These are phyloP conservation scores for Diorhabda elongata DNA, from an alignment of 1,140 invertebrate species.

Conservation along the genomic window DNA sequence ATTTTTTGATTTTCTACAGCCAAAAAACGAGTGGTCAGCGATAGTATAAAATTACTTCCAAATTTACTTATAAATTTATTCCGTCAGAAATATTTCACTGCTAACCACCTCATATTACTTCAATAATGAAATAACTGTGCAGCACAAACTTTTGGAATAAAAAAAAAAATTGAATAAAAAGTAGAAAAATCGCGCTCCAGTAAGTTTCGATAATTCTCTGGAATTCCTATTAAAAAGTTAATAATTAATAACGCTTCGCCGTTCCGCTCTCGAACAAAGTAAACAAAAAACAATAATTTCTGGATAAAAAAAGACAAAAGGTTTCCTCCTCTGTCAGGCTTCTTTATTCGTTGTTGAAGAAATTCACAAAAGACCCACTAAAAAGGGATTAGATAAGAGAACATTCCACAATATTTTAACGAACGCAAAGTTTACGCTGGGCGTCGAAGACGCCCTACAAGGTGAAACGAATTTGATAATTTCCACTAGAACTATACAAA, in stretches of 20 bases:
- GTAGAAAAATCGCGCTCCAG: neutral
- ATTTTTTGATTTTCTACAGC: too few relatives aligned
- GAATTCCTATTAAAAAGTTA: conserved; percentile 1
- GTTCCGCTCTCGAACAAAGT: neutral
- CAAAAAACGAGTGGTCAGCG: too few relatives aligned
- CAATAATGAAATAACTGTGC: too few relatives aligned
- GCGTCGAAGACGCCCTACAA: too few relatives aligned
- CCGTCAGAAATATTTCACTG: too few relatives aligned
- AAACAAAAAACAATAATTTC: neutral
- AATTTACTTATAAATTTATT: too few relatives aligned
- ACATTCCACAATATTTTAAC: conserved; percentile 1
- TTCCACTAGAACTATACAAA: too few relatives aligned
- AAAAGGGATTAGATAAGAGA: neutral
- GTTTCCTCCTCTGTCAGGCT: neutral
- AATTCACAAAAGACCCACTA: conserved; percentile 2
- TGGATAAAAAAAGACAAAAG: conserved; percentile 1
- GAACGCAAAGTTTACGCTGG: neutral
- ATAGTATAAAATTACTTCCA: too few relatives aligned
- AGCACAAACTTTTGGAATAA: too few relatives aligned
- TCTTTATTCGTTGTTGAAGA: conserved; percentile 1
- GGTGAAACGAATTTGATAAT: too few relatives aligned
- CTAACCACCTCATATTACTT: too few relatives aligned
- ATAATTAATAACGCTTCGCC: neutral
- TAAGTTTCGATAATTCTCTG: neutral
- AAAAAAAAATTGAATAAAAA: neutral